A percentile compares a stretch with the other conserved stretches of the same genome.
These are phyloP conservation scores for Antheraea pernyi DNA, from an alignment of 1,140 invertebrate species.

Conservation along the genomic window DNA sequence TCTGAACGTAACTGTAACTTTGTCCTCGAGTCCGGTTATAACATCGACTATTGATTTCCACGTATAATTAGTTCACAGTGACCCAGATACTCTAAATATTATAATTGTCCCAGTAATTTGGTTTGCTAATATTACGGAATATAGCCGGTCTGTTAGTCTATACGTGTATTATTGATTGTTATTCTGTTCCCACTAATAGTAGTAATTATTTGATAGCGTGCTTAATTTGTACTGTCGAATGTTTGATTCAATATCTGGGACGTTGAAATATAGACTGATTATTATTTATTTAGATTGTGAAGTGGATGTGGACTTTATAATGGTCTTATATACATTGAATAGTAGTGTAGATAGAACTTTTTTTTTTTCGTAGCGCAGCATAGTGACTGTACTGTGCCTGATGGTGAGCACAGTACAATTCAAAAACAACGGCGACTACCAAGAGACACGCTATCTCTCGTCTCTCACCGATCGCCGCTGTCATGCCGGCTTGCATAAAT, in stretches of 20 bases:
- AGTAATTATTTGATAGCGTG: not conserved
- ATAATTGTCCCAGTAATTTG: slow-evolving; percentile 11
- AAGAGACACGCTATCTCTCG: too few relatives aligned
- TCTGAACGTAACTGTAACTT: not conserved
- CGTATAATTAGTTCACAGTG: slow-evolving; percentile 1
- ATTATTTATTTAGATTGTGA: not conserved
- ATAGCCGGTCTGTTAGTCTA: not conserved
- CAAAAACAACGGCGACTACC: too few relatives aligned
- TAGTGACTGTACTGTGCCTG: too few relatives aligned
- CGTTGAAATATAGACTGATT: not conserved
- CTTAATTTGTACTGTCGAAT: not conserved
- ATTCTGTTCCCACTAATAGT: not conserved
- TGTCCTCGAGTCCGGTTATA: not conserved
- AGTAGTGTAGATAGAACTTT: too few relatives aligned
- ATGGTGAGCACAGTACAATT: too few relatives aligned
- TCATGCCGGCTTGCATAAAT: too few relatives aligned
- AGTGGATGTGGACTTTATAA: too few relatives aligned
- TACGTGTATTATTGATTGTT: not conserved
- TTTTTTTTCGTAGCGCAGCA: too few relatives aligned
- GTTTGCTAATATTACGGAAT: slow-evolving; percentile 8
- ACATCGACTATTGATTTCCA: not conserved
- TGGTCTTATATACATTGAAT: too few relatives aligned
- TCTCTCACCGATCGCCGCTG: too few relatives aligned
- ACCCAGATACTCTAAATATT: slow-evolving; percentile 9
- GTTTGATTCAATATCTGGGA: not conserved